Evolutionary conservation across 2,113 vertebrate species (phyloP).

Genomic region (Ictalurus punctatus): DNA sequence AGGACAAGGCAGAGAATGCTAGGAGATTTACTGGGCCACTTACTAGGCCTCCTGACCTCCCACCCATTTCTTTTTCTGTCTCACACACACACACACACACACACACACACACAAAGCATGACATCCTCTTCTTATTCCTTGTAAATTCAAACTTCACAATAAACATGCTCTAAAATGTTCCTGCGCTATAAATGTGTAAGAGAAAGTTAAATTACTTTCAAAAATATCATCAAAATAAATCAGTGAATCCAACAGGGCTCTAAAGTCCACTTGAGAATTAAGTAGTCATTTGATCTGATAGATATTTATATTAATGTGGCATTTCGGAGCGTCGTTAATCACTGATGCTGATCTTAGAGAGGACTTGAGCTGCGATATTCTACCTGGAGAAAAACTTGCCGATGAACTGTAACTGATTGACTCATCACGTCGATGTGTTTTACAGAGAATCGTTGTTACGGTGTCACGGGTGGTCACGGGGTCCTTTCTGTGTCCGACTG

Average conservation of each 20-base stretch:
- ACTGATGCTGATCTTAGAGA: no score
- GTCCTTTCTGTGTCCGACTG: neutral
- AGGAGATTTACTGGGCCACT: constrained; percentile 50
- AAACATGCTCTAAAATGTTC: neutral
- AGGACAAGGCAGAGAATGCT: constrained; percentile 36
- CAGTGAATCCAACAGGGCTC: neutral
- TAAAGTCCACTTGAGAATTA: neutral
- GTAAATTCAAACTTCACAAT: neutral
- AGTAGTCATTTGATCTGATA: neutral
- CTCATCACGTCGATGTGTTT: neutral
- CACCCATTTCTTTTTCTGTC: neutral
- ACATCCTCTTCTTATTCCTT: neutral
- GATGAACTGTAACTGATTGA: neutral
- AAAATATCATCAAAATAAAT: neutral
- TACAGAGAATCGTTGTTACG: neutral
- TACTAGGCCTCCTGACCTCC: constrained; percentile 27
- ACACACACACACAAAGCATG: neutral
- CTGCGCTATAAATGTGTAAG: neutral
- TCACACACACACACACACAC: neutral
- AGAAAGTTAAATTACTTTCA: neutral
- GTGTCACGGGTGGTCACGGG: neutral
- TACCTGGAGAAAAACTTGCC: neutral
- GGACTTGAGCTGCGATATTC: neutral
- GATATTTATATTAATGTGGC: neutral
- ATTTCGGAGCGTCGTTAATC: neutral